A percentile compares a stretch with the other conserved stretches of the same genome.
Conservation (phyloP, 2,888 invertebrate species). For the Helobdella robusta region DNA sequence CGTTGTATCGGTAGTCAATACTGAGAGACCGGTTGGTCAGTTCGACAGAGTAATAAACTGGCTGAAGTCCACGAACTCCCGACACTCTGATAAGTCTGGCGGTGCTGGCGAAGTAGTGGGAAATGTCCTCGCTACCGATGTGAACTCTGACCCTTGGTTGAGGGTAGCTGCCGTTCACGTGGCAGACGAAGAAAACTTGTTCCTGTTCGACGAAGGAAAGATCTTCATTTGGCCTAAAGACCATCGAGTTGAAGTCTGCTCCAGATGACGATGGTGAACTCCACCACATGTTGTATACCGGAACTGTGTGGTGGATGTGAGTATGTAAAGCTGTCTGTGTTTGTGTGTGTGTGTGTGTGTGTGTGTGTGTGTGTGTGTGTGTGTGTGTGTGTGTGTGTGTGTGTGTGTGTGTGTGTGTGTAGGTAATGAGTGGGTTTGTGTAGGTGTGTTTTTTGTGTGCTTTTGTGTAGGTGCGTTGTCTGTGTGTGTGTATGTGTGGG, state of each 20-base stretch:
- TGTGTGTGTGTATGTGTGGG: no score
- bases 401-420: no score
- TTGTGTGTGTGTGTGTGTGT: no score
- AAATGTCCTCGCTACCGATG: constrained; percentile 25
- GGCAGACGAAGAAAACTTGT: constrained; percentile 13
- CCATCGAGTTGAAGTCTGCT: background rate
- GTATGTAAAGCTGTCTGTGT: no score
- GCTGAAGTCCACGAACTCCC: constrained; percentile 17
- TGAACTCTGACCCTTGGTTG: constrained; percentile 18
- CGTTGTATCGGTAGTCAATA: constrained; percentile 22
- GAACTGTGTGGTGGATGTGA: constrained; percentile 6
- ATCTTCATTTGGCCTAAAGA: background rate
- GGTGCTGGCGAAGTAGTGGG: constrained; percentile 14
- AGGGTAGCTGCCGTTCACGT: constrained; percentile 23
- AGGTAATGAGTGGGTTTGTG: no score
- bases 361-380: no score
- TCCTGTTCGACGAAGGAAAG: constrained; percentile 18
- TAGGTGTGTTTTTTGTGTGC: no score
- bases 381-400: no score
- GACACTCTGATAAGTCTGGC: background rate
- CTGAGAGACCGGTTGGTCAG: constrained; percentile 15
- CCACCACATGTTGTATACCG: constrained; percentile 18
- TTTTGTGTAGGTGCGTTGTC: no score
- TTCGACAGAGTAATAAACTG: constrained; percentile 17
- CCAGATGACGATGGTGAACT: constrained; percentile 8